Conservation (phyloP, 2,113 vertebrate species). For the Phaethon lepturus region DNA sequence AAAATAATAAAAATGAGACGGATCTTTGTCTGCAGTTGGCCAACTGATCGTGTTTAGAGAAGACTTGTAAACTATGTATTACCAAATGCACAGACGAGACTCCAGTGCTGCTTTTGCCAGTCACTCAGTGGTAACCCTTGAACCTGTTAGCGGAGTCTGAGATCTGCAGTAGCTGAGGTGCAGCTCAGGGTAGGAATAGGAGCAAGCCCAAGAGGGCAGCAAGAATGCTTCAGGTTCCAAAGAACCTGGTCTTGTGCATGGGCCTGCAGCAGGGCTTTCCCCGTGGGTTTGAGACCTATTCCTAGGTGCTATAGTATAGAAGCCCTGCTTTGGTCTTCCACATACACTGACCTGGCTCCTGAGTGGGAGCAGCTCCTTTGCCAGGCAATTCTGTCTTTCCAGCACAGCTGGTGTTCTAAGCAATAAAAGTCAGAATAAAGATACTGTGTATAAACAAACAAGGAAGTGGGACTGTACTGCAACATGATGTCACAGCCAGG, state of each 20-base stretch:
- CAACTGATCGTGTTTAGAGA: neutral
- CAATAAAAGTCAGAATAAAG: conserved; percentile 64
- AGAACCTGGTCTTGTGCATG: neutral
- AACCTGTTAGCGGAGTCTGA: neutral
- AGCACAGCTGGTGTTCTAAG: conserved; percentile 50
- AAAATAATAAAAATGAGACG: neutral
- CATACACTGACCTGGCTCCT: conserved; percentile 9
- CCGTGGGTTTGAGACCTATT: neutral
- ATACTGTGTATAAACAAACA: neutral
- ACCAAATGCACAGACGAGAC: neutral
- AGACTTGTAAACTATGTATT: neutral
- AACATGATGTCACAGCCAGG: neutral
- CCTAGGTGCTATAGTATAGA: conserved; percentile 43
- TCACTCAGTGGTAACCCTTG: neutral
- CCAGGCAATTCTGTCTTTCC: conserved; percentile 37
- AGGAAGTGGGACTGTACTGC: neutral
- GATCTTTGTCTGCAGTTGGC: neutral
- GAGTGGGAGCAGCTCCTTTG: neutral
- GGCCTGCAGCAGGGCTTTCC: neutral
- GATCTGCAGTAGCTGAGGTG: conserved; percentile 2
- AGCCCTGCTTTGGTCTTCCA: conserved; percentile 61
- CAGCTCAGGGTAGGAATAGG: neutral
- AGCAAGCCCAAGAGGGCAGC: neutral
- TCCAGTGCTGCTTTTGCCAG: neutral
- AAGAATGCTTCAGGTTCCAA: neutral